Base-by-base conservation (phyloP, 1,140 invertebrate species). In the Cydia pomonella region DNA sequence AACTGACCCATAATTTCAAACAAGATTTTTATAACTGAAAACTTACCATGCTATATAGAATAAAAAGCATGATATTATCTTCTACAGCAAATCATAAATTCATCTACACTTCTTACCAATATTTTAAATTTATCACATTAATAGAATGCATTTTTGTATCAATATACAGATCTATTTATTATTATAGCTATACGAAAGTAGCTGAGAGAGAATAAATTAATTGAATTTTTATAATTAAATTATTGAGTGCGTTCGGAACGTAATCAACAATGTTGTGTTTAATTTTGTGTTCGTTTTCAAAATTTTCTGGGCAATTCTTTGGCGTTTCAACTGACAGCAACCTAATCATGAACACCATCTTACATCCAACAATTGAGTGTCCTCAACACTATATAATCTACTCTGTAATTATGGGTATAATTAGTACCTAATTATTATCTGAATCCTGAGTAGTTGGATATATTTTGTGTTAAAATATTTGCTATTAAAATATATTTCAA, bases 1-100 rank as follows among this genome's bases (percentile, higher is more conserved):
- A 85, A 80, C 89, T 90, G 89, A 89, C 86, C 89, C 89, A 91
- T 86, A 86, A 74, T 82, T 89, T 85, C 18, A 50, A 41, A 25
- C 21, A 72, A 72, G n/a, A 41, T 13, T 18, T n/a, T 25, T 25
- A 9, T 25, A 50, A 23, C 29, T 44, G 18, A 16, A 38, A 41
- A 41, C 38, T 72, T 72, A 72, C n/a, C 23, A 23, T 64, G 62
- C 27, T 66, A 29, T 66, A 41, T 69, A 18, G 7, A 69, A 33
- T 69, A 69, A 69, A 27, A 18, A 41, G 64, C 64, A 69, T 69
- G 64, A 41, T n/a, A n/a, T 6, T 69, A 69, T 69, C 64, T 69
- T 38, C 64, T 41, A n/a, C 27, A 64, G 63, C 29, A 33, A 4
- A 69, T 41, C 33, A 10, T 29, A 7, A 69, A 27, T 66, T 53